Percentiles rank a stretch among this genome's conserved stretches.
Conservation (phyloP, 2,797 vertebrate genomes). For the Zalophus californianus region DNA sequence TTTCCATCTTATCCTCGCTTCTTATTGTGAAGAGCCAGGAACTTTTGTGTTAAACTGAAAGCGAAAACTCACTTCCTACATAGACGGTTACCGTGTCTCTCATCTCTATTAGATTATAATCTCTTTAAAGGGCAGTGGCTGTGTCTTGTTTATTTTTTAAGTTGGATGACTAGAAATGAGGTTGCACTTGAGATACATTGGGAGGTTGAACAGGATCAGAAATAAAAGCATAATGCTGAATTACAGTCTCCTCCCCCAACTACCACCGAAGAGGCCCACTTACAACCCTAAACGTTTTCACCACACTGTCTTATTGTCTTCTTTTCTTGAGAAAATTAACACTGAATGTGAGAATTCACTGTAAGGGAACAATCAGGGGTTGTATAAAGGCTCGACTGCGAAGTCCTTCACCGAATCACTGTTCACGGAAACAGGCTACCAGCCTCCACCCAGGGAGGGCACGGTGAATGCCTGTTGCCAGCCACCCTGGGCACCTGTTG, state of each 20-base stretch:
- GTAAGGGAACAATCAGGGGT: not conserved
- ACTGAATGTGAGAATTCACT: not conserved
- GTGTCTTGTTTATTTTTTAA: not conserved
- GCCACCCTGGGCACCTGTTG: not conserved
- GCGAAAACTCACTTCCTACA: not conserved
- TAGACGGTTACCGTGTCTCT: not conserved
- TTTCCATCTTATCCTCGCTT: not conserved
- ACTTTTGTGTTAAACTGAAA: not conserved
- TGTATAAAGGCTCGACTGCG: not conserved
- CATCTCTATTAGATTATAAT: not conserved
- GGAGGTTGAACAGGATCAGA: not conserved
- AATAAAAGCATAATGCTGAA: not conserved
- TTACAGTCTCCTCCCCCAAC: not conserved
- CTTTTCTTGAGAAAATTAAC: not conserved
- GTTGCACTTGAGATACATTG: not conserved
- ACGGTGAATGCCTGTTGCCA: not conserved
- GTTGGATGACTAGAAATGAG: conserved; percentile 12
- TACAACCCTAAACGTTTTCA: not conserved
- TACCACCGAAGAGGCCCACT: not conserved
- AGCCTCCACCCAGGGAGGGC: not conserved
- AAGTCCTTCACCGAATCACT: not conserved
- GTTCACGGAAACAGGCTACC: not conserved
- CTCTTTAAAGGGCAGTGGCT: not conserved
- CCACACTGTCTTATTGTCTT: not conserved
- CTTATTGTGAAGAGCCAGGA: not conserved